Evolutionary conservation across 2,113 vertebrate species (phyloP).

Genomic region (Onychorhynchus coronatus): DNA sequence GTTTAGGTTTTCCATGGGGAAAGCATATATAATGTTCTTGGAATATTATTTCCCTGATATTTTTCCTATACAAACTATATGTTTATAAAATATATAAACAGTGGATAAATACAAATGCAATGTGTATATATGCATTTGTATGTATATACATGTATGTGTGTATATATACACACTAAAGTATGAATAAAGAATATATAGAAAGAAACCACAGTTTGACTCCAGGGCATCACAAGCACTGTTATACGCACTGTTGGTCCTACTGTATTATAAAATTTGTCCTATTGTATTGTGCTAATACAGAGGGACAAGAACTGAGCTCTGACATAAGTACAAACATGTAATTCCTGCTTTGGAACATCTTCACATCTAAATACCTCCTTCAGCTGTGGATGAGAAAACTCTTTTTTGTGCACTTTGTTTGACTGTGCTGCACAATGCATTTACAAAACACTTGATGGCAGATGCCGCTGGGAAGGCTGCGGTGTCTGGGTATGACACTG

Average conservation of each 20-base stretch:
- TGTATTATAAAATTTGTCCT: neutral
- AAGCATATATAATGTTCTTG: neutral
- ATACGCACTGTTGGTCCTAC: neutral
- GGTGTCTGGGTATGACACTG: neutral
- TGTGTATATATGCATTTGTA: neutral
- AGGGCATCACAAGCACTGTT: neutral
- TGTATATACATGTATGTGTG: neutral
- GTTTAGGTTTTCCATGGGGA: neutral
- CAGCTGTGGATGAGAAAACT: neutral
- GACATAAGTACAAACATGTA: neutral
- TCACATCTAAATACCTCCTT: neutral
- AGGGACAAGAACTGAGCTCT: neutral
- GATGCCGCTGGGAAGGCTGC: neutral
- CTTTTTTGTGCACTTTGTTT: neutral
- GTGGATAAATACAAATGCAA: neutral
- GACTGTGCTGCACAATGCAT: rapidly evolving
- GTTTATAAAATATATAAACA: constrained; percentile 12
- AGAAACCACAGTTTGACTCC: neutral
- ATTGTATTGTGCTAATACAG: neutral
- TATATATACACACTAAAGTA: neutral
- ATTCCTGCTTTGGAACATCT: neutral
- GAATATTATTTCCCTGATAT: neutral
- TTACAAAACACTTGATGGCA: neutral
- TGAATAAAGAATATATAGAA: neutral
- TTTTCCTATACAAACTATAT: neutral